A percentile compares a stretch with the other conserved stretches of the same genome.
phyloP scores from a whole-genome alignment of 92 coral and sea anemone species.

The Galaxea fascicularis region DNA sequence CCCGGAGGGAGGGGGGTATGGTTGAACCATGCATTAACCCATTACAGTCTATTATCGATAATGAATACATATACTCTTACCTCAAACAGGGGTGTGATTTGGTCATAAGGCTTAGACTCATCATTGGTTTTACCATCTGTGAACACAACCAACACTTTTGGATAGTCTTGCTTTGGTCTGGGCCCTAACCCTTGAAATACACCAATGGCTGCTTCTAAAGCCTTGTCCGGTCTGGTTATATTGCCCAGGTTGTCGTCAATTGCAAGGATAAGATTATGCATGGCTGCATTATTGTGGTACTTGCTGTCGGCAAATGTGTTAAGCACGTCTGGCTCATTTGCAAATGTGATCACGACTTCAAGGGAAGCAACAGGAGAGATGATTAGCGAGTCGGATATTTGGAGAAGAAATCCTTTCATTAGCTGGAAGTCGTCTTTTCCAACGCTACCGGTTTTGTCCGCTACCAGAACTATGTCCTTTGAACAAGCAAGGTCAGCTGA shows the following conservation, averaged over 20 bases:
- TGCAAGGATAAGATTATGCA: not conserved
- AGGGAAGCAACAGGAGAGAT: not conserved
- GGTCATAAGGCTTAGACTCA: not conserved
- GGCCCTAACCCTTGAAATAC: not conserved
- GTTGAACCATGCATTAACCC: too few relatives aligned
- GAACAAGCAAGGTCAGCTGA: not conserved
- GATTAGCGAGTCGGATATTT: not conserved
- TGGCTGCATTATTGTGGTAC: not conserved
- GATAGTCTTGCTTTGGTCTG: slow-evolving; percentile 14
- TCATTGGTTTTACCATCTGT: slow-evolving; percentile 29
- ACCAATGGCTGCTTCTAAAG: not conserved
- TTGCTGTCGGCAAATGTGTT: not conserved
- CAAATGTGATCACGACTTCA: not conserved
- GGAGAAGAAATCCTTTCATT: not conserved
- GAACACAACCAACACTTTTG: slow-evolving; percentile 4
- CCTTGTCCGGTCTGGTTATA: slow-evolving; percentile 6
- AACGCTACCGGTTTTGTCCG: not conserved
- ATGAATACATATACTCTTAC: not conserved
- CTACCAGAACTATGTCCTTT: not conserved
- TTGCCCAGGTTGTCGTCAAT: not conserved
- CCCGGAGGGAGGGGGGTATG: too few relatives aligned
- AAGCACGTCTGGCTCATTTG: not conserved
- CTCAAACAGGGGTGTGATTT: slow-evolving; percentile 5
- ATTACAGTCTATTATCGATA: too few relatives aligned
- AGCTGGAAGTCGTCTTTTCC: not conserved